A percentile compares a stretch with the other conserved stretches of the same genome.
Evolutionary conservation across 2,113 vertebrate species (phyloP).

Genomic region (Egretta garzetta): DNA sequence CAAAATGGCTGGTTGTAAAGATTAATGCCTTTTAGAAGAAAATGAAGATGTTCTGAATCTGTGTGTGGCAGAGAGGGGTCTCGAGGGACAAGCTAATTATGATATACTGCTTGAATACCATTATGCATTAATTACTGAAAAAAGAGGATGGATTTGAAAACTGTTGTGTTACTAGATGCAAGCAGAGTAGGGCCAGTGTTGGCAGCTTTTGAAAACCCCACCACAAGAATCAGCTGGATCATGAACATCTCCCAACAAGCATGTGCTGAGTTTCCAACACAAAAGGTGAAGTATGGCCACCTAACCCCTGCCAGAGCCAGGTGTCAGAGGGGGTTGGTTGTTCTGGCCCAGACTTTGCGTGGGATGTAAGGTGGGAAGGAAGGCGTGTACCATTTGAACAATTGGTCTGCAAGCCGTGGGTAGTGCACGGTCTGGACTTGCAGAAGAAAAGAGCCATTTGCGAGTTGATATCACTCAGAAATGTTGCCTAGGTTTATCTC

Average conservation of each 20-base stretch:
- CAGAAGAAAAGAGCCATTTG: not conserved
- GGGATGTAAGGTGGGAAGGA: not conserved
- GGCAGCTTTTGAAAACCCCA: not conserved
- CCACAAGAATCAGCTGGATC: not conserved
- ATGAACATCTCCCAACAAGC: not conserved
- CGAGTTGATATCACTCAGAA: not conserved
- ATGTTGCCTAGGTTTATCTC: not conserved
- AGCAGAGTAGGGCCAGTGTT: not conserved
- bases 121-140: not conserved
- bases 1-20: not conserved
- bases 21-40: slow-evolving; percentile 43
- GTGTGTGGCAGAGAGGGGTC: not conserved
- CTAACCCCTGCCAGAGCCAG: not conserved
- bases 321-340: not conserved
- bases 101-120: not conserved
- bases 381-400: not conserved
- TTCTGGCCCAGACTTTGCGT: not conserved
- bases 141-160: slow-evolving; percentile 19
- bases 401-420: not conserved
- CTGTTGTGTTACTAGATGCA: not conserved
- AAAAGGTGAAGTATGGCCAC: not conserved
- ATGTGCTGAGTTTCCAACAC: not conserved
- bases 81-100: not conserved
- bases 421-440: not conserved
- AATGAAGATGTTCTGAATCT: slow-evolving; percentile 36